Evolutionary conservation across 2,888 invertebrate species (phyloP), one percentile per base, ranked within the genome.

Genomic region (Polyommatus icarus): DNA sequence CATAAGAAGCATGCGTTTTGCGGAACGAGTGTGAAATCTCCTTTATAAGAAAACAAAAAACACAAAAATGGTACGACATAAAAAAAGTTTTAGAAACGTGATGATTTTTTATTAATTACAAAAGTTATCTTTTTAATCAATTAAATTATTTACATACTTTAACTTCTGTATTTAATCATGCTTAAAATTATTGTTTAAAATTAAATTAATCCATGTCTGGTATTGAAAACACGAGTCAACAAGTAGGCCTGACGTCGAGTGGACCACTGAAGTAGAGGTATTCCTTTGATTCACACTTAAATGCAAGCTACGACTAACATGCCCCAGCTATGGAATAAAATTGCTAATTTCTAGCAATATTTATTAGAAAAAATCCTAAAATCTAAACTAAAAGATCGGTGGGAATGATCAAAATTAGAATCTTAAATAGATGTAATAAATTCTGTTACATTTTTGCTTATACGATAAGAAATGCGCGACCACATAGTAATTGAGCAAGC

Each of bases 261-360:
- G 93, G 93, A 93, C 93, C 93, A 91, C 91, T 90, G 89, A 88
- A 90, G 88, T 88, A 91, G 93, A 93, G 93, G 93, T 93, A 93
- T 90, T 91, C 84, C 86, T 87, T 89, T 91, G 82, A 89, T 87
- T 90, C 87, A 90, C 85, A 84, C 78, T 84, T 85, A 84, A 86
- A 83, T 78, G 79, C 78, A 82, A 81, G 79, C 82, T 82, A 81
- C 76, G 57, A 72, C 81, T 82, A 81, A 79, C 80, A 80, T 79
- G 79, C 82, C 78, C 77, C 78, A 77, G 79, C 80, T 79, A 81
- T 76, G 79, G 78, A 77, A 73, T 78, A 79, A 79, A 80, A 40
- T 79, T 71, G 75, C 79, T 71, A 76, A 29, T 54, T 73, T 32
- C 80, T 81, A 81, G 76, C 73, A 76, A 78, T 54, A 77, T 79